Evolutionary conservation across 1,140 invertebrate species (phyloP).

Genomic region (Galleria mellonella): DNA sequence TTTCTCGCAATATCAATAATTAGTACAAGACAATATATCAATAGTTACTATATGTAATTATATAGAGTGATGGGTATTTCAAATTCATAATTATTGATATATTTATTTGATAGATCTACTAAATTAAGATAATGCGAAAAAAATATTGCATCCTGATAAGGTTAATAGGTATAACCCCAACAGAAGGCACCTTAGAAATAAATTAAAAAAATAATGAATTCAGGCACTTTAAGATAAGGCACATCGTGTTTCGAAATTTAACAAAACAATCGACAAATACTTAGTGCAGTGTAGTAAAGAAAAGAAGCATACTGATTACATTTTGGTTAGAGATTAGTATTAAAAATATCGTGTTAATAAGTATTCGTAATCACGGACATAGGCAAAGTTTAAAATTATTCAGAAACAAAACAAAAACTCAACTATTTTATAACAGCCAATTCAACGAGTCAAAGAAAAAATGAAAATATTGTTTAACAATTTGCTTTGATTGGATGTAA

Average conservation of each 20-base stretch:
- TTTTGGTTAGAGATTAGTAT: no score
- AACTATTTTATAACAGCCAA: conserved; percentile 5
- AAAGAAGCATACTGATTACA: no score
- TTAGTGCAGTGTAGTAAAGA: conserved; percentile 8
- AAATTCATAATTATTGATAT: no score
- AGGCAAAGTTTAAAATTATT: no score
- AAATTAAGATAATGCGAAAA: conserved; percentile 8
- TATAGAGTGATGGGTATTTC: no score
- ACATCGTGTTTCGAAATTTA: conserved; percentile 32
- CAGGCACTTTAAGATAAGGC: conserved; percentile 58
- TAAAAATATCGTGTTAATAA: no score
- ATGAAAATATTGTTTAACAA: not conserved
- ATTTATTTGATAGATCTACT: no score
- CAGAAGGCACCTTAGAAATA: conserved; percentile 35
- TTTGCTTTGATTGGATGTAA: not conserved
- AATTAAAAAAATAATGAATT: conserved; percentile 15
- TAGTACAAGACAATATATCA: no score
- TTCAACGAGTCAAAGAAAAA: not conserved
- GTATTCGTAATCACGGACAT: no score
- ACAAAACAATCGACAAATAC: conserved; percentile 9
- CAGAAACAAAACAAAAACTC: conserved; percentile 23
- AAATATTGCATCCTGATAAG: conserved; percentile 28
- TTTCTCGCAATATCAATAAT: no score
- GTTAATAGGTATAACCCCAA: conserved; percentile 28
- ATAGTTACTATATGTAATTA: no score